These are phyloP conservation scores for Temnopleurus reevesii DNA, from an alignment of 53 echinoderm and acorn worm species.

Conservation along the genomic window DNA sequence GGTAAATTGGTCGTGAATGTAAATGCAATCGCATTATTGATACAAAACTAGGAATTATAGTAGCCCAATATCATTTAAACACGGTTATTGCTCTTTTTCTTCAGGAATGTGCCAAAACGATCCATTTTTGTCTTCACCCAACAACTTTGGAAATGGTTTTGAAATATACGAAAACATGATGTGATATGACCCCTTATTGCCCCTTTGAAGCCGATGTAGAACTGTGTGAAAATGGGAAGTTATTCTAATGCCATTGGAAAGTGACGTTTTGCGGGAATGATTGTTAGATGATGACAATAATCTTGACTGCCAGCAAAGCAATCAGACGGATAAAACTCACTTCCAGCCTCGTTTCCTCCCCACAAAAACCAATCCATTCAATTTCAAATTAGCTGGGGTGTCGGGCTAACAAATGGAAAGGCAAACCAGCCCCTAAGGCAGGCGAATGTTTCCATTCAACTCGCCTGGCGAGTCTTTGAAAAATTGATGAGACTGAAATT, in stretches of 20 bases:
- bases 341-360: background rate
- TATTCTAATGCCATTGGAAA: constrained; percentile 18
- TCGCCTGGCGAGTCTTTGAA: background rate
- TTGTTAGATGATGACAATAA: constrained; percentile 4
- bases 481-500: constrained; percentile 50
- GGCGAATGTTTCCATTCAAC: constrained; percentile 33
- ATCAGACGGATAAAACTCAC: constrained; percentile 5
- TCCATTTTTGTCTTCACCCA: no score
- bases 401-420: constrained; percentile 23
- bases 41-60: no score
- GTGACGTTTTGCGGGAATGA: background rate
- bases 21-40: no score
- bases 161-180: no score
- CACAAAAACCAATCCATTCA: constrained; percentile 31
- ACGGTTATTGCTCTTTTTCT: no score
- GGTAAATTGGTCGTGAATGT: no score
- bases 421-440: constrained; percentile 18
- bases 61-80: no score
- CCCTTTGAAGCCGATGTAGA: no score
- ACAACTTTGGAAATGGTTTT: no score
- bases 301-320: background rate
- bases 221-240: no score
- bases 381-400: constrained; percentile 38
- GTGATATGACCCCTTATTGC: no score
- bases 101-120: no score